A percentile compares a stretch with the other conserved stretches of the same genome.
Evolutionary conservation across 2,888 invertebrate species (phyloP).

Genomic region (Bursaphelenchus okinawaensis): DNA sequence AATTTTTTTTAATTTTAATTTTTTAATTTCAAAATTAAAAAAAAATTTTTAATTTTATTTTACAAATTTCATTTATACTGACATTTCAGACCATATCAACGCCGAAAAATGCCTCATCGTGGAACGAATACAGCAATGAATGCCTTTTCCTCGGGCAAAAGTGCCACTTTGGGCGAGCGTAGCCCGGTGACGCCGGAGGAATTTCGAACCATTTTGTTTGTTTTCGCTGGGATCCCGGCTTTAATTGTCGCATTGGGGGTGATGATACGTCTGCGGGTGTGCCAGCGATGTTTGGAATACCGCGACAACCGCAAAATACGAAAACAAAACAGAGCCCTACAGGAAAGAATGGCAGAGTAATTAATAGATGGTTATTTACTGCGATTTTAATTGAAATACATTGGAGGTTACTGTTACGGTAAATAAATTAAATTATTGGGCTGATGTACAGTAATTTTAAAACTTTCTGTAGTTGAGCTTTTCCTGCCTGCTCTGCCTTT

Average conservation of each 20-base stretch:
- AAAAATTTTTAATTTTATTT: too few species aligned
- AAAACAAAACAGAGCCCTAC: background rate
- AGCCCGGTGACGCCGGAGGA: background rate
- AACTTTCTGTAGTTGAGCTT: too few species aligned
- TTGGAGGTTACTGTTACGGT: too few species aligned
- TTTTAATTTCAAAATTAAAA: too few species aligned
- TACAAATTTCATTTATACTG: too few species aligned
- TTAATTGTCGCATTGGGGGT: background rate
- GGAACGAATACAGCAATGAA: background rate
- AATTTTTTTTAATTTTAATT: too few species aligned
- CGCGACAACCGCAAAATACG: background rate
- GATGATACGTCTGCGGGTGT: background rate
- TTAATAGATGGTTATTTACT: too few species aligned
- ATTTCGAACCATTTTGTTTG: background rate
- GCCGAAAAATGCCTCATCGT: background rate
- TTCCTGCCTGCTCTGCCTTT: too few species aligned
- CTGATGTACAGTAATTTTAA: too few species aligned
- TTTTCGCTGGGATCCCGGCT: background rate
- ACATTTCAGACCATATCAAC: too few species aligned
- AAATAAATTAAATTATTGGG: too few species aligned
- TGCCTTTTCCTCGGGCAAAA: background rate
- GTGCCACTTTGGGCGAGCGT: background rate
- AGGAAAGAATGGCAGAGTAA: background rate
- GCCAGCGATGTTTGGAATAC: background rate
- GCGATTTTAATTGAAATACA: too few species aligned